Evolutionary conservation across 2,888 invertebrate genomes (phyloP).

Genomic region (Trichogramma evanescens): DNA sequence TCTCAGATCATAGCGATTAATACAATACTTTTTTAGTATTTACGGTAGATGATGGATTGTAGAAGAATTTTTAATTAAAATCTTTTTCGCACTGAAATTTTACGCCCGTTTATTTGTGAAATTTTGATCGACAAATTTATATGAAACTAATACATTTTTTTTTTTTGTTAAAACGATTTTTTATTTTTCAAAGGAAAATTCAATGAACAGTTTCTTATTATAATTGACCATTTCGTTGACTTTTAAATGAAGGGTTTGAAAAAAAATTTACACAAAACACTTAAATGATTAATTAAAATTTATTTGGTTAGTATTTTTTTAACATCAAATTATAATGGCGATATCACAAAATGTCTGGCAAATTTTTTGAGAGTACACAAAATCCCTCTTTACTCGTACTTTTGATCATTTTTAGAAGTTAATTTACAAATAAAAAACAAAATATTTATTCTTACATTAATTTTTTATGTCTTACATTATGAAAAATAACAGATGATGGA

Average conservation of each 20-base stretch:
- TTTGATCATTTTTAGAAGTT: background rate
- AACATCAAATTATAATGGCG: too few species aligned
- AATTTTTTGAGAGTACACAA: too few species aligned
- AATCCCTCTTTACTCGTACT: background rate
- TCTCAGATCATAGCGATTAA: slow-evolving; percentile 11
- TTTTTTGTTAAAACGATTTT: background rate
- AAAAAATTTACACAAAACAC: too few species aligned
- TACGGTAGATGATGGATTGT: background rate
- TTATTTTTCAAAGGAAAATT: slow-evolving; percentile 1
- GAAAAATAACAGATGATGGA: background rate
- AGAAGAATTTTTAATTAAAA: slow-evolving; percentile 21
- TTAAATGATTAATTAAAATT: too few species aligned
- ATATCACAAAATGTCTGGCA: too few species aligned
- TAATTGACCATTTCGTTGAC: too few species aligned
- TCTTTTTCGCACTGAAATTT: background rate
- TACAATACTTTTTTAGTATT: slow-evolving; percentile 13
- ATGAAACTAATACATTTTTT: background rate
- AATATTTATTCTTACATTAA: background rate
- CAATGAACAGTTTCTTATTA: too few species aligned
- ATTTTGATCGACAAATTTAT: too few species aligned
- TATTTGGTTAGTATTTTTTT: too few species aligned
- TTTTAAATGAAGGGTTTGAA: too few species aligned
- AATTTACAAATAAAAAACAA: background rate
- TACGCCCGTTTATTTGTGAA: background rate
- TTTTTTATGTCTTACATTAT: background rate